Percentiles rank a stretch among this genome's conserved stretches.
phyloP scores from a whole-genome alignment of 2,797 vertebrate species.

The Hoplostethus atlanticus region DNA sequence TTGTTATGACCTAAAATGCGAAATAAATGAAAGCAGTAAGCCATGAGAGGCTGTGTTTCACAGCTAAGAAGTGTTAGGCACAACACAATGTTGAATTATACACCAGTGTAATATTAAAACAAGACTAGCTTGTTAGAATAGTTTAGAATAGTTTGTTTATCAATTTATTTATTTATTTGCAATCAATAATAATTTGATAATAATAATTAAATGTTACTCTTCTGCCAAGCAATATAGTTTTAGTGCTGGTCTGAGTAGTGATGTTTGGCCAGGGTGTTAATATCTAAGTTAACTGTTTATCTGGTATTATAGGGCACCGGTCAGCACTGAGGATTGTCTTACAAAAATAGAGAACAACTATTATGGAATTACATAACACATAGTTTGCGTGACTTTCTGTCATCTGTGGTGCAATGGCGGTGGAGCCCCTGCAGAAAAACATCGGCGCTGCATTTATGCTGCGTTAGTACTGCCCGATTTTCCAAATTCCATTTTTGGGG shows the following conservation, averaged over 20 bases:
- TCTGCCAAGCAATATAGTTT: not conserved
- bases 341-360: too few relatives aligned
- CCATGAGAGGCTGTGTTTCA: not conserved
- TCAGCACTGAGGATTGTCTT: not conserved
- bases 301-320: not conserved
- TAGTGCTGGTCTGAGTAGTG: not conserved
- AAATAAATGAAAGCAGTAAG: too few relatives aligned
- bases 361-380: too few relatives aligned
- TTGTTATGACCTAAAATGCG: too few relatives aligned
- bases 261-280: not conserved
- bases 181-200: not conserved
- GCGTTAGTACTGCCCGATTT: not conserved
- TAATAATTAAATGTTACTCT: not conserved
- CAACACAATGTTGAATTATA: not conserved
- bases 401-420: not conserved
- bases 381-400: not conserved
- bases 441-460: conserved; percentile 6
- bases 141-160: too few relatives aligned
- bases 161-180: too few relatives aligned
- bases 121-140: too few relatives aligned
- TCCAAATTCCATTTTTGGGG: not conserved
- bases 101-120: too few relatives aligned
- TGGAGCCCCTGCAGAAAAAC: not conserved
- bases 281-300: too few relatives aligned
- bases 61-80: not conserved